Base-by-base conservation (phyloP, 2,888 invertebrate genomes). In the Drosophila macrospina region DNA sequence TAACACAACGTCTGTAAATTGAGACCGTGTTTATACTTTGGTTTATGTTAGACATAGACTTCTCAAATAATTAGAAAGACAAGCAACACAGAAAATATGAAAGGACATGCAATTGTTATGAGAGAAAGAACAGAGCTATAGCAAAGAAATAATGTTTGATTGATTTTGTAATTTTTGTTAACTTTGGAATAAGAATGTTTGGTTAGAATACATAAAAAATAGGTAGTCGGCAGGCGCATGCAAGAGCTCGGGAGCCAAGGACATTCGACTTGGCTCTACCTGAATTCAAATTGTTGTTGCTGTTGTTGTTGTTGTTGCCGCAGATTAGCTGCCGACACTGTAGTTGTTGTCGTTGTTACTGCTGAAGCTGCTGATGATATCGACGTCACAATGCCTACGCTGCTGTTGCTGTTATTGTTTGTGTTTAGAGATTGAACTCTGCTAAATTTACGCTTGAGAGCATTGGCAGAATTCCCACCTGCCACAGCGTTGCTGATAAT, bases 381-480 rank as follows among this genome's bases (percentile, higher is more conserved):
- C 4, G 78, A 67, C 16, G 71, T 68, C 45, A 70, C 60, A 55
- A 62, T 69, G 59, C 60, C 88, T 91, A 55, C 48, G 92, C 93
- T 94, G 94, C 94, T 94, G 94, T 94, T 50, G 42, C 8, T 47
- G 60, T 24, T 59, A 47, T 41, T 60, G 45, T 30, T 62, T 8
- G 59, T 51, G 50, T 61, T 56, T 15, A 68, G 68, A 6, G 26
- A 4, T 54, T 74, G 82, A 30, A 69, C 52, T 51, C 86, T 50
- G 55, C 76, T 80, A 47, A 72, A 89, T 61, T 89, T 89, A 7
- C 86, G 89, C 48, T 86, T 86, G 0, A 84, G 67, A 0, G 82
- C 64, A 70, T 80, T 82, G 15, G 70, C 63, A 47, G 74, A 50
- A 56, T 55, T 73, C 26, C 72, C 65, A 26, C 75, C 61, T 15